Evolutionary conservation across 2,797 vertebrate species (phyloP).

Genomic region (Cossypha heuglini): DNA sequence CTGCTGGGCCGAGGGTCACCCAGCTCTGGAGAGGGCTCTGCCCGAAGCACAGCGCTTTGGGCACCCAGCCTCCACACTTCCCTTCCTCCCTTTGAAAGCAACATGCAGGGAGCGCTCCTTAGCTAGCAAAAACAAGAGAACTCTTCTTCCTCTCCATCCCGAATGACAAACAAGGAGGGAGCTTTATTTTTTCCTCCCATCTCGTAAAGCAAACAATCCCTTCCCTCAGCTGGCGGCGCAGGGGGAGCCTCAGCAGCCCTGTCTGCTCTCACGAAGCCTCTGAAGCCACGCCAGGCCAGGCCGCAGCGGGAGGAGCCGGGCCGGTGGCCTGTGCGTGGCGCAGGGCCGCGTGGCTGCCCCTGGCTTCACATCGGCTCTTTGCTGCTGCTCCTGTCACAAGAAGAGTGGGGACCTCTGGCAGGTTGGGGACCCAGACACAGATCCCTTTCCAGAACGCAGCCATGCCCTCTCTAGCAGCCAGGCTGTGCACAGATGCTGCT

Average conservation of each 20-base stretch:
- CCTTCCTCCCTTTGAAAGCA: background rate
- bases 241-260: background rate
- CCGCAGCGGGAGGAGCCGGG: background rate
- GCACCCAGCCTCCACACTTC: background rate
- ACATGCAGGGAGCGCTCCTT: accelerated
- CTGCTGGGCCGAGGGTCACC: background rate
- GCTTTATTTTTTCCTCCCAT: constrained; percentile 50
- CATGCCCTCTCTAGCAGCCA: background rate
- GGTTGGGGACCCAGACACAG: background rate
- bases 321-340: accelerated
- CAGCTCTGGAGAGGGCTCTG: background rate
- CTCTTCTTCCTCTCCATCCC: background rate
- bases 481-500: background rate
- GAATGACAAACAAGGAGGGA: background rate
- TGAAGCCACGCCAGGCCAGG: constrained; percentile 2
- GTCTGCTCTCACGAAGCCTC: constrained; percentile 9
- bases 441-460: background rate
- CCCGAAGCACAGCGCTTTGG: accelerated
- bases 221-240: background rate
- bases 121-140: background rate
- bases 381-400: accelerated
- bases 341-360: accelerated
- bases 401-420: background rate
- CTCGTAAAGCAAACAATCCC: constrained; percentile 37
- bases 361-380: accelerated